Evolutionary conservation across 2,888 invertebrate species (phyloP), one percentile per base, ranked within the genome.

Genomic region (Pycnomerus fuliginosus): DNA sequence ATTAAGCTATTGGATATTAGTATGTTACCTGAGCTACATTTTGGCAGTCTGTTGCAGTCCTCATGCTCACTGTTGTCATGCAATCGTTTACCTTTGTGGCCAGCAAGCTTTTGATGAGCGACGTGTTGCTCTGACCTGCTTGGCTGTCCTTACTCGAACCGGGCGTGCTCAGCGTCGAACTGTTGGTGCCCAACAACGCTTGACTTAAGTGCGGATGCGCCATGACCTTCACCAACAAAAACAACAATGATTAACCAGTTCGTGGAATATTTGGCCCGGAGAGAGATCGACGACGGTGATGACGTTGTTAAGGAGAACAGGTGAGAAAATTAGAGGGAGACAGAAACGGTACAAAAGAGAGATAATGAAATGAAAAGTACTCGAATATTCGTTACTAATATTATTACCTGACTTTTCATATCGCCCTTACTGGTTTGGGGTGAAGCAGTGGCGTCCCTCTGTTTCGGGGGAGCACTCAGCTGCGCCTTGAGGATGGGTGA

Each of bases 91-190:
- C 92, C 85, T 95, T 96, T 74, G 89, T 92, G 61, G 95, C 95
- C 72, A 96, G 77, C 56, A 96, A 80, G 75, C 90, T 93, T 75
- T 95, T 95, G 70, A 95, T 94, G 60, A 94, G 80, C 46, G 91
- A 90, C 36, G 90, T 87, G 65, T 83, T 84, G 42, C 80, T 80
- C 52, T 60, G 60, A 54, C 63, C 56, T 45, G 75, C 74, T 25
- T 73, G 55, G 2, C 72, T 43, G 36, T 32, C 41, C 24, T 34
- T 53, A 45, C 34, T 50, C 32, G 38, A 24, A 30, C 41, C 32
- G 25, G 54, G 22, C 23, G 45, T 45, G 8, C 53, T 57, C 32
- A 56, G 48, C 14, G 58, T 43, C n/a, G 60, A 25, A 29, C 14
- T 29, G 31, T 47, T 51, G 41, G 56, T 63, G 53, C 71, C 77